Evolutionary conservation across 1,140 invertebrate species (phyloP).

Genomic region (Brachionus koreanus): DNA sequence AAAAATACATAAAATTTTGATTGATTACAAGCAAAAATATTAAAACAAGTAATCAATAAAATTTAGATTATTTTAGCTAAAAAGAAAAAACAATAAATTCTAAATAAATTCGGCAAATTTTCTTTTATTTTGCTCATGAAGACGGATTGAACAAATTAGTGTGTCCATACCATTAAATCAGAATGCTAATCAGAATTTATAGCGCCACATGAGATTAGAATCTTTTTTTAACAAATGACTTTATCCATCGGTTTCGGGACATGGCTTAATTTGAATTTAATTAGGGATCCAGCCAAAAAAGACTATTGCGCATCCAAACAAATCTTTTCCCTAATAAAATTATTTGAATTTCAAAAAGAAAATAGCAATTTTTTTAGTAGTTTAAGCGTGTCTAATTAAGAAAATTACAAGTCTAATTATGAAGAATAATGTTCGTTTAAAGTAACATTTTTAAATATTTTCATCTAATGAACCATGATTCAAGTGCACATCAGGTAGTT

Average conservation of each 20-base stretch:
- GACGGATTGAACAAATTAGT: neutral
- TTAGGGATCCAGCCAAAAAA: neutral
- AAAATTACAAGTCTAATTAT: conserved; percentile 26
- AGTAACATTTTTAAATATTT: conserved; percentile 13
- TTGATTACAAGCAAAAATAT: neutral
- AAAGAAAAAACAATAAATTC: neutral
- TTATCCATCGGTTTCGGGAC: neutral
- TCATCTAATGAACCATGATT: neutral
- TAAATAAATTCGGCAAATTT: neutral
- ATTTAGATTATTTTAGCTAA: neutral
- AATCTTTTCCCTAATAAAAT: neutral
- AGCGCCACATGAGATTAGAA: conserved; percentile 9
- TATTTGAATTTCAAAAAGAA: conserved; percentile 28
- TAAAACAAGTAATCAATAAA: neutral
- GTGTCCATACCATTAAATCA: neutral
- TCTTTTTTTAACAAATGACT: neutral
- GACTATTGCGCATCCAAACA: neutral
- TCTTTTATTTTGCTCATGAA: neutral
- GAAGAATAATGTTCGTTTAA: neutral
- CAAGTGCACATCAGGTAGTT: conserved; percentile 37
- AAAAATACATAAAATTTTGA: neutral
- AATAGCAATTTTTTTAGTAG: neutral
- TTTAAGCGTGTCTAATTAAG: conserved; percentile 17
- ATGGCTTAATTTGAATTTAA: conserved; percentile 26
- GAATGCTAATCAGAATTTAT: conserved; percentile 8